These are phyloP conservation scores for Muricea muricata DNA, from an alignment of 92 coral and sea anemone species.

Conservation along the genomic window DNA sequence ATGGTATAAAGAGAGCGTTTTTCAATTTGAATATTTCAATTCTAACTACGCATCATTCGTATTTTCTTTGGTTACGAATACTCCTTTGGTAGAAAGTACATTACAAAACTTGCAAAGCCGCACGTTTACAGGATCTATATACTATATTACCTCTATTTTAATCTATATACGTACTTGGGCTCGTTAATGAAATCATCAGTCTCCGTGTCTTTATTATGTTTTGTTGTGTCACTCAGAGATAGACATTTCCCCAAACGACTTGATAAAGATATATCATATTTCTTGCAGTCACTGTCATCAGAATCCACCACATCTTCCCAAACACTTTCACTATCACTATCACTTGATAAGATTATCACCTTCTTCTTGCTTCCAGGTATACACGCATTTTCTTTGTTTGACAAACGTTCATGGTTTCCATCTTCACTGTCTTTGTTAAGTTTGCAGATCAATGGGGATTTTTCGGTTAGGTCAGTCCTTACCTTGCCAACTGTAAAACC, in stretches of 20 bases:
- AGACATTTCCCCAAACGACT: not conserved
- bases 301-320: not conserved
- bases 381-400: not conserved
- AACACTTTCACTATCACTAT: slow-evolving; percentile 7
- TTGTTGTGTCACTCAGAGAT: not conserved
- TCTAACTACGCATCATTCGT: too few species aligned
- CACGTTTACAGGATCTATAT: not conserved
- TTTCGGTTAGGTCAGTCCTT: not conserved
- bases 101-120: too few species aligned
- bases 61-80: too few species aligned
- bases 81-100: too few species aligned
- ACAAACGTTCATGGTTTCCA: not conserved
- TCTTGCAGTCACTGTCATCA: slow-evolving; percentile 23
- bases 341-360: slow-evolving; percentile 16
- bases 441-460: not conserved
- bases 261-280: slow-evolving; percentile 6
- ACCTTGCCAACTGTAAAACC: too few species aligned
- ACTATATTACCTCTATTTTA: not conserved
- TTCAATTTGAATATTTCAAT: too few species aligned
- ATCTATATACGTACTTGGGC: not conserved
- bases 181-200: not conserved
- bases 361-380: not conserved
- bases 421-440: not conserved
- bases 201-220: not conserved
- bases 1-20: too few species aligned